Evolutionary conservation across 1,140 invertebrate species (phyloP), one percentile per base, ranked within the genome.

Genomic region (Hestina assimilis): DNA sequence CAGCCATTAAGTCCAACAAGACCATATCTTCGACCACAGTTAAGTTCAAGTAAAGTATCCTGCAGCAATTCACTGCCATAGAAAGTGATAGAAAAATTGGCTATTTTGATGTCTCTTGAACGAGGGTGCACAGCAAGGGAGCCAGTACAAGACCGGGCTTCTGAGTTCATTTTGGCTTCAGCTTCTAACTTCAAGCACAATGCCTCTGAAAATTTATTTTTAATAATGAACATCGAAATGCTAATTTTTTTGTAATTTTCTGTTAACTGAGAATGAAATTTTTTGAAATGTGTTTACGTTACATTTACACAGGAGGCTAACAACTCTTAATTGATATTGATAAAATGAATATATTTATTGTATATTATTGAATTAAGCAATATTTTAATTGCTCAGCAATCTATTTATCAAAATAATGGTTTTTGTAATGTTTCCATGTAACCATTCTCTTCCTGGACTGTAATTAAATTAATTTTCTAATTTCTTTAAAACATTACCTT

Each of bases 1-100:
- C 96, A 96, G 52, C 98, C 98, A 90, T 99, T 99, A 1, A 96
- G 89, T 53, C 99, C 99, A 68, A 99, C 93, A 0, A 99, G 90
- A 67, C 98, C 99, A 88, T 99, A 99, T 66, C 98, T 92, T 68
- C 97, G 90, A 0, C 98, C 98, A 83, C 96, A 98, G 90, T 99
- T 99, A 72, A 99, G 91, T 88, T 99, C 98, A 0, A 99, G 89
- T 82, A 96, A 94, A 0, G 98, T 98, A 83, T 99, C 99, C 77
- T 96, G 95, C 41, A 99, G 91, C 53, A 99, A 90, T 90, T 99
- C 99, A 69, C 93, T 83, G 40, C 99, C 99, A 84, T 99, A 98
- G 86, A 99, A 99, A 41, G 97, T 99, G 46, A 99, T 96, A 24
- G 98, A 98, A 75, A 99, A 95, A 79, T 97, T 98, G 47, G 96